Conservation (phyloP, 2,113 vertebrate species). For the Pachycephala philippinensis region DNA sequence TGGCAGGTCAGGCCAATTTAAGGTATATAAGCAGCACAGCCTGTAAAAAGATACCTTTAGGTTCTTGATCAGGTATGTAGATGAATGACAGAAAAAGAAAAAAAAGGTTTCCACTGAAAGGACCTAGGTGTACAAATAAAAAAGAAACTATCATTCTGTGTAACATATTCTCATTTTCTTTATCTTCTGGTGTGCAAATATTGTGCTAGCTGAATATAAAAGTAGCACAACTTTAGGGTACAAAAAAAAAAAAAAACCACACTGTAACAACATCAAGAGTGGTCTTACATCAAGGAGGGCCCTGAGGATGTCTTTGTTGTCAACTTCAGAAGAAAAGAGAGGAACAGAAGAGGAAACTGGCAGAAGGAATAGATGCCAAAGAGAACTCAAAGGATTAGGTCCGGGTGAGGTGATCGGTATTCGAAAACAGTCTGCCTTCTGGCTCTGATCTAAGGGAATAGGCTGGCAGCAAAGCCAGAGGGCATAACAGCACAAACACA, state of each 20-base stretch:
- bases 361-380: constrained; percentile 99
- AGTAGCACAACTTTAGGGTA: constrained; percentile 98
- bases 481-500: constrained; percentile 99
- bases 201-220: constrained; percentile 99
- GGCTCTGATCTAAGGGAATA: constrained; percentile 99
- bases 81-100: constrained; percentile 69
- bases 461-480: constrained; percentile 99
- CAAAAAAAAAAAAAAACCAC: constrained; percentile 87
- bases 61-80: constrained; percentile 79
- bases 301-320: constrained; percentile 99
- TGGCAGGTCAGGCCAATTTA: constrained; percentile 84
- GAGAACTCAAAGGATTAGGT: constrained; percentile 99
- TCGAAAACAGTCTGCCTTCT: constrained; percentile 99
- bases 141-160: constrained; percentile 70
- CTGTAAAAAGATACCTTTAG: constrained; percentile 64
- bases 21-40: constrained; percentile 70
- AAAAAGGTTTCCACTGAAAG: constrained; percentile 55
- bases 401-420: constrained; percentile 99
- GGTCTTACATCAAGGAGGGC: constrained; percentile 99
- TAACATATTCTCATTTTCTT: constrained; percentile 91
- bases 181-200: constrained; percentile 99
- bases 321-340: constrained; percentile 99
- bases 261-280: constrained; percentile 97
- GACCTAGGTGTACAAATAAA: constrained; percentile 67
- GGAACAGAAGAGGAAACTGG: constrained; percentile 99